Base-by-base conservation (phyloP, 2,797 vertebrate genomes). In the Forpus xanthops region DNA sequence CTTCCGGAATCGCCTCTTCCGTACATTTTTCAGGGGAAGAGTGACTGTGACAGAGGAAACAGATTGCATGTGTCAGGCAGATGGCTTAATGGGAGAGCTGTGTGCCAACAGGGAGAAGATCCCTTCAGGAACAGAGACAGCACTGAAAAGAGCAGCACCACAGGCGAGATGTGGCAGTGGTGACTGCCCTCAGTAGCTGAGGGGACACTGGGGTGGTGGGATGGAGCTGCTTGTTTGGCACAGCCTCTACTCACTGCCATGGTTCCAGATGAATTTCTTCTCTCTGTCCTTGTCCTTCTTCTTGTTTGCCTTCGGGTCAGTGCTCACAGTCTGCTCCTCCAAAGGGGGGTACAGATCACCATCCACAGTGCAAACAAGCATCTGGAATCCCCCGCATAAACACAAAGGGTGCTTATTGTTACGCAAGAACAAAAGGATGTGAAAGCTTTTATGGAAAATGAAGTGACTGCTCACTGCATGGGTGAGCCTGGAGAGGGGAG, bases 251-350 rank as follows among this genome's bases (percentile, higher is more conserved):
- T 97, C 94, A 97, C 97, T 99, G 97, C 99, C 99, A 17, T 99
- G 99, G 97, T 99, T 99, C 99, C 99, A 99, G 87, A 99, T 68
- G 81, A 99, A 99, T 94, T 99, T 99, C 97, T 99, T 99, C 96
- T 99, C 99, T 97, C 99, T 98, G 97, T 99, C 99, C 94, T 99
- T 99, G 97, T 99, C 99, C 77, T 98, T 98, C 94, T 99, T 99
- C 94, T 99, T 99, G 97, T 99, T 99, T 95, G 97, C 98, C 97
- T 99, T 99, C 37, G 99, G 98, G 96, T 99, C 99, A 47, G 98
- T 94, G 96, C 98, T 92, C 45, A 98, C 98, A 17, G 98, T 98
- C 84, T 99, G 99, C 92, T 99, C 99, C 96, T 99, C 99, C 90
- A 99, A 96, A 70, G 99, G 99, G 0, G 99, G 99, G 90, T 99